These are phyloP conservation scores for Poeciliopsis paucimaculata DNA, from an alignment of 2,797 vertebrate genomes.

Conservation along the genomic window DNA sequence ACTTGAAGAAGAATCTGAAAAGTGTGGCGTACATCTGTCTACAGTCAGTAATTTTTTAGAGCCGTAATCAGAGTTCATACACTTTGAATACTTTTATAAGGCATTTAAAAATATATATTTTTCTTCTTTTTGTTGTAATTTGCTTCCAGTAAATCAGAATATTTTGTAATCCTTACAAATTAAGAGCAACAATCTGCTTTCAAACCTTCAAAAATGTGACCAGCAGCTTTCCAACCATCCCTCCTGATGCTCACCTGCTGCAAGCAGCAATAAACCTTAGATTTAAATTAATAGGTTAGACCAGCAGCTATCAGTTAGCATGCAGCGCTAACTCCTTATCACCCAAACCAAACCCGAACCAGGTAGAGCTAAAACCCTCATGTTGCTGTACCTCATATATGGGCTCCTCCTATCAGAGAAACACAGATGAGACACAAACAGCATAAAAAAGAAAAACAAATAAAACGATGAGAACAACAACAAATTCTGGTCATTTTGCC, in stretches of 20 bases:
- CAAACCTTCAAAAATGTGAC: background rate
- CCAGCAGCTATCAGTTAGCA: background rate
- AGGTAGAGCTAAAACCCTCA: slow-evolving; percentile 51
- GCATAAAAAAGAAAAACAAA: slow-evolving; percentile 30
- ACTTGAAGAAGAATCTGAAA: background rate
- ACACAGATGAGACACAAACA: slow-evolving; percentile 72
- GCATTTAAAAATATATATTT: background rate
- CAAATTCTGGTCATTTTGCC: background rate
- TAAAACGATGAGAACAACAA: slow-evolving; percentile 34
- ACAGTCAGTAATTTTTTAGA: no score
- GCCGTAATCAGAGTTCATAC: background rate
- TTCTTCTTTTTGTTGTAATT: background rate
- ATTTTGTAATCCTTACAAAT: background rate
- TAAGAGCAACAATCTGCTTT: background rate
- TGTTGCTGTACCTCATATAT: slow-evolving; percentile 80
- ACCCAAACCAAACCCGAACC: background rate
- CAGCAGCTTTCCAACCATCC: background rate
- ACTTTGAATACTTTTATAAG: background rate
- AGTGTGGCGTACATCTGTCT: background rate
- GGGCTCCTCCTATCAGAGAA: slow-evolving; percentile 80
- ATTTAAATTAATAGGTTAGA: background rate
- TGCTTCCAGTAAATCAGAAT: background rate
- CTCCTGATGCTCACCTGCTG: slow-evolving; percentile 36
- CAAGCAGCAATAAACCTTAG: background rate
- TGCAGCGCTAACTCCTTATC: background rate